Evolutionary conservation across 2,113 vertebrate genomes (phyloP), one percentile per base, ranked within the genome.

Genomic region (Formicarius rufipectus): DNA sequence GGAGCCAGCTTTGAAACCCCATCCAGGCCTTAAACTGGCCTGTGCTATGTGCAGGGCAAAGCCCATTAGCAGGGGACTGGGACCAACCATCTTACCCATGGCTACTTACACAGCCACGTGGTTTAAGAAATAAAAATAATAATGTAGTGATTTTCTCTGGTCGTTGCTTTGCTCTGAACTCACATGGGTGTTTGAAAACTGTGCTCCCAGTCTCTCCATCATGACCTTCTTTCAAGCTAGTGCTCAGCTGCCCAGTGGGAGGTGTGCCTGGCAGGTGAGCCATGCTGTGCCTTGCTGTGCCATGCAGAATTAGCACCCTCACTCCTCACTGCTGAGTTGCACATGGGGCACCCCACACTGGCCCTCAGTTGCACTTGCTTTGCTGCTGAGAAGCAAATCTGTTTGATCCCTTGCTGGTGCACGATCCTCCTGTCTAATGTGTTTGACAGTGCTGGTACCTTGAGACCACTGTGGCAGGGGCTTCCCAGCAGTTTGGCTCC

Each of bases 401-500:
- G 9, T 28, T 9, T 37, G 71, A 37, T 12, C 35, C 31, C 50
- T 62, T 4, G 3, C 37, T 2, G 2, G 40, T 14, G 50, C 14
- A 1, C 5, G 0, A 2, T 71, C 14, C 40, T 55, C 0, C 0
- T 21, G 33, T 35, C 59, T 42, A 27, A 64, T 0, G 1, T 21
- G 47, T 75, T 68, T 40, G 50, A 30, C 35, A 55, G 58, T 0
- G 3, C 62, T 12, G 7, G 28, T 80, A 72, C 93, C 55, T 91
- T 13, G 45, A 87, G 84, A 93, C 79, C 89, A 72, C 90, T 53
- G 2, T 4, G 2, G 85, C 3, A 9, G 83, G 83, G 90, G 23
- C 83, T 95, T 90, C 90, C 86, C 72, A 75, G 92, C 21, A 53
- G 77, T 18, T 94, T 84, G 3, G 68, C 92, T 97, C 74, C 79